Base-by-base conservation (phyloP, 53 echinoderm and acorn worm genomes). In the Antedon mediterranea region DNA sequence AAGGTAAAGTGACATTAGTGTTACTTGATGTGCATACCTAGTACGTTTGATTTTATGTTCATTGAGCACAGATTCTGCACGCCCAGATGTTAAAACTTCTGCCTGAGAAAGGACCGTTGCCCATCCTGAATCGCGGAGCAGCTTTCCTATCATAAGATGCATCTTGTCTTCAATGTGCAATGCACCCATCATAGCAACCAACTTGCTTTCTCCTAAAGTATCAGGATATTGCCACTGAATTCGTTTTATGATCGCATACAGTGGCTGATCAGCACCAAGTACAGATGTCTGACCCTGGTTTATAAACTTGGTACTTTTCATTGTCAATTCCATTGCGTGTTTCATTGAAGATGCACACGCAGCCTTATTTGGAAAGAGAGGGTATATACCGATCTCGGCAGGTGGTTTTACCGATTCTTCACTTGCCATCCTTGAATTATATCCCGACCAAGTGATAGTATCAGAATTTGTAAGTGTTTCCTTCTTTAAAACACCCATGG, bases 91-190 rank as follows among this genome's bases (percentile, higher is more conserved):
- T 81, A 75, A 43, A 7, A 81, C 81, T 34, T 81, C 30, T 30
- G 41, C 81, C 31, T 33, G 33, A 71, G 81, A 20, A 34, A 80
- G 72, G 42, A 34, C 30, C 3, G 74, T 81, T 3, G 74, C 81
- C 74, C 73, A 81, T 42, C 81, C 81, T 28, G 81, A 81, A 28
- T 81, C 81, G 18, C 81, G 41, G 28, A 81, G 73, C 29, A 81
- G 37, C 81, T 81, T 75, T 28, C 28, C 32, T 73, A 31, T 75
- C 32, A 75, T 75, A 11, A 75, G 6, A 27, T 76, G 81, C 81
- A 81, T 81, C 74, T 81, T 74, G 74, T 81, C 81, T 33, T 81
- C 74, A 32, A 81, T 80, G 42, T 81, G 33, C 74, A 81, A 74
- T 8, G 79, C 71, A 30, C 79, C 57, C 79, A 79, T 71, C 29